phyloP scores from a whole-genome alignment of 1,140 invertebrate species.

The Batillaria attramentaria region DNA sequence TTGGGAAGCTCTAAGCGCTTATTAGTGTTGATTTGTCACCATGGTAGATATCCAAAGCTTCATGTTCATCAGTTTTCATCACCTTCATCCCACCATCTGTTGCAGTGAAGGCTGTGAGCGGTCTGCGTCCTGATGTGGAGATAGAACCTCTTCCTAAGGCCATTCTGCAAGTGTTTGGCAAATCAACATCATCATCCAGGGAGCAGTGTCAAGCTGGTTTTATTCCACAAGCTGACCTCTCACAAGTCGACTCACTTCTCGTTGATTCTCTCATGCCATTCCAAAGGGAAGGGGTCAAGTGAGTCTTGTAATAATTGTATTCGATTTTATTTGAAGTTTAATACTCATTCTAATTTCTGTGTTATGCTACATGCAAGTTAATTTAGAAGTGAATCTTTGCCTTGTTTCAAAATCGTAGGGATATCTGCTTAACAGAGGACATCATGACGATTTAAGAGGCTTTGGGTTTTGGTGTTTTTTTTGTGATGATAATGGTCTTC shows the following conservation, averaged over 20 bases:
- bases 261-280: constrained; percentile 81
- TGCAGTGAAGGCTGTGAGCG: constrained; percentile 49
- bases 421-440: no score
- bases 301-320: no score
- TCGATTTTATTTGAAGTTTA: neutral
- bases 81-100: neutral
- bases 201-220: constrained; percentile 36
- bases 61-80: neutral
- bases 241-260: constrained; percentile 74
- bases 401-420: no score
- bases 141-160: constrained; percentile 56
- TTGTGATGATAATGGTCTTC: no score
- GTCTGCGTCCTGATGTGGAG: constrained; percentile 48
- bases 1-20: neutral
- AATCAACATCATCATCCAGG: no score
- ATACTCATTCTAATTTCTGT: neutral
- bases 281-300: constrained; percentile 83
- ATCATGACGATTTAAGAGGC: no score
- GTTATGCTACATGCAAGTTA: neutral
- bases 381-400: neutral
- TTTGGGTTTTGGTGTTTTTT: no score
- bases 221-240: constrained; percentile 65
- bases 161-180: constrained; percentile 52
- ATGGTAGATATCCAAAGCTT: neutral
- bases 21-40: neutral